A percentile compares a stretch with the other conserved stretches of the same genome.
These are phyloP conservation scores for Xenopus tropicalis DNA, from an alignment of 2,113 vertebrate species.

Conservation along the genomic window UCB_Xtro_10.0 CM004444.2:130473501-130474000, in stretches of 20 bases:
- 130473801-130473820: neutral
- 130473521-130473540: too few relatives aligned
- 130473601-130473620: slow-evolving; percentile 13
- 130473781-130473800: slow-evolving; percentile 23
- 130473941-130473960: too few relatives aligned
- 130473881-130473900: too few relatives aligned
- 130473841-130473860: too few relatives aligned
- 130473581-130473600: slow-evolving; percentile 21
- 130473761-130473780: slow-evolving; percentile 32
- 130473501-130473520: too few relatives aligned
- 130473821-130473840: neutral
- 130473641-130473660: slow-evolving; percentile 32
- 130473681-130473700: slow-evolving; percentile 36
- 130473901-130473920: too few relatives aligned
- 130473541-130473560: neutral
- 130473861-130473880: too few relatives aligned
- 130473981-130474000: too few relatives aligned
- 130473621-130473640: slow-evolving; percentile 23
- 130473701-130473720: slow-evolving; percentile 35
- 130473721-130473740: slow-evolving; percentile 30
- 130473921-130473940: too few relatives aligned
- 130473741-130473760: slow-evolving; percentile 20
- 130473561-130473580: slow-evolving; percentile 18
- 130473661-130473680: slow-evolving; percentile 31
- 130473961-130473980: too few relatives aligned